Base-by-base conservation (phyloP, 2,797 vertebrate species). In the Rhabdophis nuchalis region DNA sequence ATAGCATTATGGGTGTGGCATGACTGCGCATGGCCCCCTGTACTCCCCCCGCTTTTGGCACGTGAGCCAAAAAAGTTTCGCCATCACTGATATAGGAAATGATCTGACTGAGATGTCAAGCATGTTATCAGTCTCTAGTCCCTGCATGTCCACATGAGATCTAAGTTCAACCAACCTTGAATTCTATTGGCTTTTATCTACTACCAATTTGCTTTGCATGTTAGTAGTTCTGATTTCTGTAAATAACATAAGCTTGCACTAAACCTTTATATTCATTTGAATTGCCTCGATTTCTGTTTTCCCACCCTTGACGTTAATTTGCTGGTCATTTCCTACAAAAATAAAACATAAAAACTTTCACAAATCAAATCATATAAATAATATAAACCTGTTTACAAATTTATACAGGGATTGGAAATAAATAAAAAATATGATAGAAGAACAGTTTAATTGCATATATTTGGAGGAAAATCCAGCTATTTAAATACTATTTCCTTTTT, bases 351-450 rank as follows among this genome's bases (percentile, higher is more conserved):
- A 89, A 20, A 11, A 23, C 36, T 18, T 16, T 41, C 25, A 12
- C 29, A 20, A 82, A 85, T 5, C 9, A 41, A 87, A 36, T 64
- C 25, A 58, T 50, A 58, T 60, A 82, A 32, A 32, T 89, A 23
- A 54, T n/a, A 93, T 94, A 95, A 23, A 46, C 56, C 68, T 95
- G 60, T 20, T 93, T 58, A 56, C 20, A 14, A 61, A 58, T 95
- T 93, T 88, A 86, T 87, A 86, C 6, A 95, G 95, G 88, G 20
- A 87, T 57, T 92, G 41, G 58, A 85, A 85, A 82, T 89, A 90
- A 94, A 95, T 94, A 93, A 96, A 50, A 89, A 54, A 93, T 93
- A 88, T 93, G 61, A 87, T 92, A 72, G 92, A 87, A 2, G 94
- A 93, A 23, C 72, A 91, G 27, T 87, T 92, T 23, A 1, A 32